Base-by-base conservation (phyloP, 1,140 invertebrate species). In the Halictus rubicundus region DNA sequence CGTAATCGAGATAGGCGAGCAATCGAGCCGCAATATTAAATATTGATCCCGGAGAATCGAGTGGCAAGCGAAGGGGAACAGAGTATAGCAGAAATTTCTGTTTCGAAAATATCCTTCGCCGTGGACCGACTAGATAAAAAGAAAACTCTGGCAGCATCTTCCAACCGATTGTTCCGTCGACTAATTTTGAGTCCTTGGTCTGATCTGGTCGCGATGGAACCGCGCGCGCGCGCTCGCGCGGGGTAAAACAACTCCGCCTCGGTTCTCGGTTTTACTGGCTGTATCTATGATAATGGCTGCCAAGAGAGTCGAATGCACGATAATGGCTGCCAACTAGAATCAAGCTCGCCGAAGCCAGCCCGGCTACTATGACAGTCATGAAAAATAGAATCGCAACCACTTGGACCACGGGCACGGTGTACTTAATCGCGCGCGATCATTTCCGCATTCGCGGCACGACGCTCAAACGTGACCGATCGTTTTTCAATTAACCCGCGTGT, bases 241-340 rank as follows among this genome's bases (percentile, higher is more conserved):
- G 42, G 42, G 10, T 10, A 14, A 10, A 46, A 10, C 59, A 71
- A 68, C 63, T 74, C 74, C 59, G 63, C 59, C 71, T 79, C 70
- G 59, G 71, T 74, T 85, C 71, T 79, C 70, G 59, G 71, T 74
- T 85, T 81, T 65, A 80, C 61, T 76, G 79, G 78, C 59, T 66
- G 68, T 61, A 85, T 82, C 49, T 42, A 60, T 60, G 79, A 85
- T 68, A 76, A 64, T 83, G 60, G 76, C 78, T 70, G 84, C 83
- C 79, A 85, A 85, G 83, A 82, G 83, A 82, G 81, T 82, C 80
- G 64, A 74, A 70, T 77, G 60, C 76, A 84, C 69, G 72, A 85
- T 83, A 84, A 77, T 81, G 72, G 68, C 73, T 84, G 72, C 78
- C 83, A 85, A 84, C 78, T 80, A 76, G 74, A 81, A 61, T 84